phyloP scores from a whole-genome alignment of 2,888 invertebrate genomes.

The Kuschelorhynchus macadamiae region DNA sequence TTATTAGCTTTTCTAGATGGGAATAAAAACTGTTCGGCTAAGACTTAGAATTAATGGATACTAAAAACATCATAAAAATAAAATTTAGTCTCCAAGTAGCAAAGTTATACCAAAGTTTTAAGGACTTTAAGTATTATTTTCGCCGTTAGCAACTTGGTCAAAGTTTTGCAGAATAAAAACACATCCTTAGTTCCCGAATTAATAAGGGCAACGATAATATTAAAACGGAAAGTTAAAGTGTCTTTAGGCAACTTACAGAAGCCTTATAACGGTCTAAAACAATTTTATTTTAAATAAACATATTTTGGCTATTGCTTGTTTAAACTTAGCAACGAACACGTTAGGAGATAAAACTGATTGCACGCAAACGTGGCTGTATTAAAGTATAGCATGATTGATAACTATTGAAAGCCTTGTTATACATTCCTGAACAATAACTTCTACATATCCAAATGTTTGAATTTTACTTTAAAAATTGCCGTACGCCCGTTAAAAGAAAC shows the following conservation, averaged over 20 bases:
- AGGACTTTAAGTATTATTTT: constrained; percentile 30
- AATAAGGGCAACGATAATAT: constrained; percentile 7
- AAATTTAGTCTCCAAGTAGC: constrained; percentile 30
- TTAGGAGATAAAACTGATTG: too few relatives aligned
- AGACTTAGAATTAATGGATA: constrained; percentile 20
- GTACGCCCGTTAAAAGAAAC: too few relatives aligned
- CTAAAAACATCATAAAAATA: constrained; percentile 34
- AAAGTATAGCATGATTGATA: too few relatives aligned
- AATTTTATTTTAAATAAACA: background rate
- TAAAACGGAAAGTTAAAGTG: constrained; percentile 20
- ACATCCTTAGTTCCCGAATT: background rate
- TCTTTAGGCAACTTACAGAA: constrained; percentile 3
- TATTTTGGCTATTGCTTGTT: too few relatives aligned
- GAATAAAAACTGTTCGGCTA: too few relatives aligned
- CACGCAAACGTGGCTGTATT: too few relatives aligned
- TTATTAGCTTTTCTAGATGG: too few relatives aligned
- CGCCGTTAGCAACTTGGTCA: constrained; percentile 27
- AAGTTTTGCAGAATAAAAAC: constrained; percentile 29
- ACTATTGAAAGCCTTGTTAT: too few relatives aligned
- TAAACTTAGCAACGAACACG: too few relatives aligned
- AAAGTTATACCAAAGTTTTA: constrained; percentile 33
- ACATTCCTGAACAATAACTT: too few relatives aligned
- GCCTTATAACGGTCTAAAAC: background rate
- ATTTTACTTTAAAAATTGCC: too few relatives aligned
- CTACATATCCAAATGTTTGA: too few relatives aligned